Conservation (phyloP, 2,797 vertebrate species). For the Kryptopterus vitreolus region DNA sequence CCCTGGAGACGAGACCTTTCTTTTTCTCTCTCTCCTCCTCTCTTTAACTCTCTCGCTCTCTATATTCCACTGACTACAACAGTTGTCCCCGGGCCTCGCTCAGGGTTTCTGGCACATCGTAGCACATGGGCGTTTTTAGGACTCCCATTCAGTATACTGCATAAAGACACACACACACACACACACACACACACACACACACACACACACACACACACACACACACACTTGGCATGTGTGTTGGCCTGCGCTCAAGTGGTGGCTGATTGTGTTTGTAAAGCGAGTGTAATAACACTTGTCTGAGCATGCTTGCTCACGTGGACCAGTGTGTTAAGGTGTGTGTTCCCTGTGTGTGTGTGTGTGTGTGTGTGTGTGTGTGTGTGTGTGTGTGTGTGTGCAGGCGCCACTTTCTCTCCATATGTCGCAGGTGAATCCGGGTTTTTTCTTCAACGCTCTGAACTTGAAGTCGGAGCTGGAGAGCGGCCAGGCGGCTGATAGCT, state of each 20-base stretch:
- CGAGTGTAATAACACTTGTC: constrained; percentile 38
- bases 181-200: constrained; percentile 1
- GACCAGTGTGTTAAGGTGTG: constrained; percentile 14
- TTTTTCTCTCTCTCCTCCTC: not conserved
- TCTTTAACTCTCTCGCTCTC: not conserved
- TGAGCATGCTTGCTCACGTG: constrained; percentile 44
- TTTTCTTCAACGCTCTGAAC: constrained; percentile 85
- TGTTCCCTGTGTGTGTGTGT: constrained; percentile 50
- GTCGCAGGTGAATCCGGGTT: constrained; percentile 84
- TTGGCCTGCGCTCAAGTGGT: constrained; percentile 68
- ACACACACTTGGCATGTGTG: constrained; percentile 62
- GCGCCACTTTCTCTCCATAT: no score
- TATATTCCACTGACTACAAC: not conserved
- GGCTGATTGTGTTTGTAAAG: constrained; percentile 65
- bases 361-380: no score
- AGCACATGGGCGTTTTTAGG: constrained; percentile 49
- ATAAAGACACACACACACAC: constrained; percentile 53
- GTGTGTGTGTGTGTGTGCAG: no score
- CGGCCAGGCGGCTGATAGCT: constrained; percentile 68
- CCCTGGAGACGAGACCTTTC: not conserved
- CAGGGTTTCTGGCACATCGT: constrained; percentile 48
- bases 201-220: not conserved
- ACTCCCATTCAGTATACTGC: constrained; percentile 53
- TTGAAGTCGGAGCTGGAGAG: constrained; percentile 86
- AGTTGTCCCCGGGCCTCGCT: constrained; percentile 7